These are phyloP conservation scores for Drosophila vallismaia DNA, from an alignment of 2,888 invertebrate species.

Conservation along the genomic window DNA sequence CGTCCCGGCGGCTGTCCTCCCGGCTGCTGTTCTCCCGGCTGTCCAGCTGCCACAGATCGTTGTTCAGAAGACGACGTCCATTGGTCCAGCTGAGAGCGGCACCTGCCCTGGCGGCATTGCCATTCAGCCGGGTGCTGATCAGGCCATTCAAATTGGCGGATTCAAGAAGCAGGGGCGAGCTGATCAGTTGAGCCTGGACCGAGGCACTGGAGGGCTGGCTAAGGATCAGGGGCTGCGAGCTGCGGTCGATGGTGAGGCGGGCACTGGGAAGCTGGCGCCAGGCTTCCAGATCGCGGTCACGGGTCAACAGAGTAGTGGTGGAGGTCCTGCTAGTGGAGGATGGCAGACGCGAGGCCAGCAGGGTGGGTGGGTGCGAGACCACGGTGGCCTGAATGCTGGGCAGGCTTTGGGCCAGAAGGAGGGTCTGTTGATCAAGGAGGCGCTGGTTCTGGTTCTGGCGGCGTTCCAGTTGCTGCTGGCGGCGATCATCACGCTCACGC, in stretches of 20 bases:
- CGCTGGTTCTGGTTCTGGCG: slow-evolving; percentile 81
- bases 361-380: slow-evolving; percentile 80
- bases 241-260: slow-evolving; percentile 75
- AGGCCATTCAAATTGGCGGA: slow-evolving; percentile 63
- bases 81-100: slow-evolving; percentile 62
- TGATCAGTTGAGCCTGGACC: slow-evolving; percentile 81
- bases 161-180: slow-evolving; percentile 77
- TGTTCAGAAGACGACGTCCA: slow-evolving; percentile 57
- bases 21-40: slow-evolving; percentile 50
- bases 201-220: slow-evolving; percentile 81
- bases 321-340: slow-evolving; percentile 63
- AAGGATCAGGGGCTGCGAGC: slow-evolving; percentile 72
- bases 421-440: slow-evolving; percentile 80
- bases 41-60: slow-evolving; percentile 67
- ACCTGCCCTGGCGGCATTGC: slow-evolving; percentile 54
- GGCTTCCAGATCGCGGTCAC: slow-evolving; percentile 70
- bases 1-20: slow-evolving; percentile 15
- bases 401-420: slow-evolving; percentile 72
- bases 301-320: slow-evolving; percentile 63
- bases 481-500: slow-evolving; percentile 65
- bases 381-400: slow-evolving; percentile 80
- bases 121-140: slow-evolving; percentile 60
- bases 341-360: slow-evolving; percentile 70
- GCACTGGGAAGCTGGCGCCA: slow-evolving; percentile 65
- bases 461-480: slow-evolving; percentile 51